A percentile compares a stretch with the other conserved stretches of the same genome.
These are phyloP conservation scores for Pontoporia blainvillei DNA, from an alignment of 2,113 vertebrate genomes.

Conservation along the genomic window DNA sequence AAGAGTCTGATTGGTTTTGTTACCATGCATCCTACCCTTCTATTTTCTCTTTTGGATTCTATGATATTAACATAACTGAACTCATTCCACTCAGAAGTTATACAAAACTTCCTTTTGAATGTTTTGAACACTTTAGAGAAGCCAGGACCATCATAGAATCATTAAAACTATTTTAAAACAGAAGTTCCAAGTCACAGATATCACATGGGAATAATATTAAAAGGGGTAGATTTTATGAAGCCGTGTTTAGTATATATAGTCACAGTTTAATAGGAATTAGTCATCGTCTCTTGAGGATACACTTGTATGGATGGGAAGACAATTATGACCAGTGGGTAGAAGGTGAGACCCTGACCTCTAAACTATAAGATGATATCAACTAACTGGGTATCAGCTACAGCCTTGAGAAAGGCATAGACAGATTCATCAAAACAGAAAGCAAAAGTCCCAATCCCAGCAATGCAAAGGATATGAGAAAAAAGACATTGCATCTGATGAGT, in stretches of 20 bases:
- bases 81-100: slow-evolving; percentile 92
- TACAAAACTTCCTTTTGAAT: slow-evolving; percentile 94
- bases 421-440: slow-evolving; percentile 91
- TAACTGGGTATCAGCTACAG: slow-evolving; percentile 89
- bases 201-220: slow-evolving; percentile 89
- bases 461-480: slow-evolving; percentile 94
- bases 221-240: slow-evolving; percentile 92
- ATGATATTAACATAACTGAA: slow-evolving; percentile 94
- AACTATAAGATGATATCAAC: slow-evolving; percentile 89
- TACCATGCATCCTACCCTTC: slow-evolving; percentile 90
- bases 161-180: slow-evolving; percentile 94
- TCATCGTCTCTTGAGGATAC: slow-evolving; percentile 88
- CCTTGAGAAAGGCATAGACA: slow-evolving; percentile 90
- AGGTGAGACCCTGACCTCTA: slow-evolving; percentile 90
- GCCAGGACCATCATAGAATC: slow-evolving; percentile 89
- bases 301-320: slow-evolving; percentile 93
- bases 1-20: slow-evolving; percentile 94
- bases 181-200: slow-evolving; percentile 91
- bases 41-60: slow-evolving; percentile 93
- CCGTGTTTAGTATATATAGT: slow-evolving; percentile 89
- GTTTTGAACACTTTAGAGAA: slow-evolving; percentile 97
- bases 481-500: slow-evolving; percentile 86
- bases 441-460: slow-evolving; percentile 85
- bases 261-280: slow-evolving; percentile 89
- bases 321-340: slow-evolving; percentile 93